Evolutionary conservation across 2,113 vertebrate genomes (phyloP).

Genomic region (Sturnira hondurensis): DNA sequence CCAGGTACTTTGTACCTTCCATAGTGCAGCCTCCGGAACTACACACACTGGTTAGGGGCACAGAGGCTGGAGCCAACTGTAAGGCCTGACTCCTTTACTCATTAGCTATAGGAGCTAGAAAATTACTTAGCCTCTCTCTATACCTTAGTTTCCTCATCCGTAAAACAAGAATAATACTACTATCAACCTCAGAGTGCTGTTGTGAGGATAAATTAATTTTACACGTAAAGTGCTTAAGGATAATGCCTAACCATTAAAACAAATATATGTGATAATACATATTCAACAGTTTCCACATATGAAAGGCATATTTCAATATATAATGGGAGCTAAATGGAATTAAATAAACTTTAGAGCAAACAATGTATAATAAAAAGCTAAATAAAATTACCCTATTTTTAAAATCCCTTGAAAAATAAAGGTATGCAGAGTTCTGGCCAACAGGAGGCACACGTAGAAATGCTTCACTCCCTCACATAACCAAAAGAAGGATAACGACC

Average conservation of each 20-base stretch:
- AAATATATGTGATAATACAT: not conserved
- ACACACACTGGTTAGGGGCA: not conserved
- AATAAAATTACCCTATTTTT: not conserved
- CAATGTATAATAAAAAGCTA: not conserved
- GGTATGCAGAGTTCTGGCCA: not conserved
- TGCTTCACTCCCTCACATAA: too few species aligned
- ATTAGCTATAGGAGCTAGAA: not conserved
- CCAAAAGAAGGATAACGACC: too few species aligned
- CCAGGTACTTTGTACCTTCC: not conserved
- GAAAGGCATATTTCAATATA: not conserved
- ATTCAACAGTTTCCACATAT: not conserved
- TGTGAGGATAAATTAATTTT: not conserved
- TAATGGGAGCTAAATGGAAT: not conserved
- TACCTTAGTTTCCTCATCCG: not conserved
- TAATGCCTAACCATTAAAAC: slow-evolving; percentile 14
- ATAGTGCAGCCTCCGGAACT: not conserved
- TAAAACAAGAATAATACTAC: not conserved
- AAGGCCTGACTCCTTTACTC: not conserved
- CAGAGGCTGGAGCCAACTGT: not conserved
- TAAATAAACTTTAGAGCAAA: not conserved
- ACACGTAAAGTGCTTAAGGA: not conserved
- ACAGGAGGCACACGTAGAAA: too few species aligned
- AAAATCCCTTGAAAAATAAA: slow-evolving; percentile 11
- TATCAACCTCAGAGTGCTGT: not conserved
- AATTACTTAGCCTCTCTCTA: not conserved